A percentile compares a stretch with the other conserved stretches of the same genome.
phyloP scores from a whole-genome alignment of 2,888 invertebrate species.

The Ellobium chinense region DNA sequence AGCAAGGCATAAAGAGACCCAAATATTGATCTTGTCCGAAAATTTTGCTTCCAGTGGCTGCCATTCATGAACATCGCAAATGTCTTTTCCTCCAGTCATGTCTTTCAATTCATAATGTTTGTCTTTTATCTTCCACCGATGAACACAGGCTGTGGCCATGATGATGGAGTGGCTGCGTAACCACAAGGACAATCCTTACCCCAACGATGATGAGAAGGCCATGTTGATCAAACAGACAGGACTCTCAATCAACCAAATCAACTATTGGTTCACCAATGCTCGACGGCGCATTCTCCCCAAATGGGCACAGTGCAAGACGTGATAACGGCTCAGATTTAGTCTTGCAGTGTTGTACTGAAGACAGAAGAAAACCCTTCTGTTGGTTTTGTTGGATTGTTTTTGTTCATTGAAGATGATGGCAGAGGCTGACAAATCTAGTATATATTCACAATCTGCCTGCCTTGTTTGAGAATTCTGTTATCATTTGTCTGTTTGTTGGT shows the following conservation, averaged over 20 bases:
- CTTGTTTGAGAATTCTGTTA: neutral
- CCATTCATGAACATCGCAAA: too few relatives aligned
- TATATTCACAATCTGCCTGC: too few relatives aligned
- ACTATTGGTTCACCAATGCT: conserved; percentile 79
- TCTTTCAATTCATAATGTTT: too few relatives aligned
- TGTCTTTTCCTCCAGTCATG: too few relatives aligned
- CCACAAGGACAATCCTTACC: conserved; percentile 79
- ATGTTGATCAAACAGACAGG: conserved; percentile 78
- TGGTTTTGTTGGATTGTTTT: neutral
- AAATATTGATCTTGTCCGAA: too few relatives aligned
- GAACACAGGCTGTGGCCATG: conserved; percentile 78
- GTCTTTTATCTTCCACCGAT: too few relatives aligned
- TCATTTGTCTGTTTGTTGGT: neutral
- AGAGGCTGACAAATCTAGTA: too few relatives aligned
- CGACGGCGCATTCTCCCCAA: conserved; percentile 78
- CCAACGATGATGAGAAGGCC: conserved; percentile 79
- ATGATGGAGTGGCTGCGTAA: conserved; percentile 78
- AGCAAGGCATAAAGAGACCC: too few relatives aligned
- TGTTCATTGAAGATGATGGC: too few relatives aligned
- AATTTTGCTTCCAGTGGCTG: too few relatives aligned
- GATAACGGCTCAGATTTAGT: conserved; percentile 7
- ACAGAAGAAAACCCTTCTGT: neutral
- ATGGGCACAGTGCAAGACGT: conserved; percentile 75
- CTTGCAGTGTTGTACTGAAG: neutral
- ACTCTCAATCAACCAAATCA: conserved; percentile 78